phyloP scores from a whole-genome alignment of 2,797 vertebrate species.

The Malurus splendens region DNA sequence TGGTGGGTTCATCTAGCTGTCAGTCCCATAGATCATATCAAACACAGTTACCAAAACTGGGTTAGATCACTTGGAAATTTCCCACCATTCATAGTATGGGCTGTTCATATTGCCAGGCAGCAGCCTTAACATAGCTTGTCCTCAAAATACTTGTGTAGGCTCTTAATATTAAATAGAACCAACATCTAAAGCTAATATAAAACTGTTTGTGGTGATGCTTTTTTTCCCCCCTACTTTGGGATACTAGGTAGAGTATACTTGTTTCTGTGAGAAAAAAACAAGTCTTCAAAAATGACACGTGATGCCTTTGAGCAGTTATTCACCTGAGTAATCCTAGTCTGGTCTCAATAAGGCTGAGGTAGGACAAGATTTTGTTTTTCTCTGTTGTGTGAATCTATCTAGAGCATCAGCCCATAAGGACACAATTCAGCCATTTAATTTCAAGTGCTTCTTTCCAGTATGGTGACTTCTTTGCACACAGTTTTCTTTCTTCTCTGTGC shows the following conservation, averaged over 20 bases:
- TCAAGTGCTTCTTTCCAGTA: neutral
- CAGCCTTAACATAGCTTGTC: neutral
- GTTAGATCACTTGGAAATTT: neutral
- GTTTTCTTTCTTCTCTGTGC: neutral
- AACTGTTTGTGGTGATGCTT: neutral
- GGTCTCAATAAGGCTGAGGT: neutral
- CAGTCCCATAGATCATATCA: neutral
- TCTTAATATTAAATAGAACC: neutral
- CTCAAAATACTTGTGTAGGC: neutral
- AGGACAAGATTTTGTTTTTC: neutral
- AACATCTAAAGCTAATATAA: neutral
- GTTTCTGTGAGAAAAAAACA: neutral
- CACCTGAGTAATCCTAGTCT: neutral
- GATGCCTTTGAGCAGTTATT: neutral
- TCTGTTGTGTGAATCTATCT: neutral
- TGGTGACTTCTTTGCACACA: neutral
- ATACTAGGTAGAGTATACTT: neutral
- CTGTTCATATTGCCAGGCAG: neutral
- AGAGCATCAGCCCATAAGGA: neutral
- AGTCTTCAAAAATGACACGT: accelerated
- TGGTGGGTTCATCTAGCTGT: neutral
- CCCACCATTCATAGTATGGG: neutral
- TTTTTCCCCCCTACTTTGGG: neutral
- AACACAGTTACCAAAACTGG: neutral
- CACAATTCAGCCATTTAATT: neutral